Evolutionary conservation across 2,113 vertebrate genomes (phyloP), one percentile per base, ranked within the genome.

Genomic region (Oceanites oceanicus): DNA sequence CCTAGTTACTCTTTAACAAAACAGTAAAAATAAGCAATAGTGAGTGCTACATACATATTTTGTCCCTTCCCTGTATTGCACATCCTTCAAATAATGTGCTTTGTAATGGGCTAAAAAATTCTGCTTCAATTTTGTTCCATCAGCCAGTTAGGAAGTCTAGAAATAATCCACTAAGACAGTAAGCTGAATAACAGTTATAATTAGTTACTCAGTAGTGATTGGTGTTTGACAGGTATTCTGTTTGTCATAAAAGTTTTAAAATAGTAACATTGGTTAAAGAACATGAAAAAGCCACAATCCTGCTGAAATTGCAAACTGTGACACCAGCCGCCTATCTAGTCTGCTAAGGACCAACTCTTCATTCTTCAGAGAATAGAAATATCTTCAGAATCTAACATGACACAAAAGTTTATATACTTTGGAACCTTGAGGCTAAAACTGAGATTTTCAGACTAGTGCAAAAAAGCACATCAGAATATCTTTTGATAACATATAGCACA

Each of bases 91-190:
- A 62, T 44, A 75, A 81, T 5, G 21, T 49, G 29, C 44, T 92
- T 83, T 74, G 30, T 44, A 38, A 84, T 3, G 68, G 40, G 53
- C 53, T 76, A 40, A 76, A 86, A 61, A 80, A 91, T n/a, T 77
- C 74, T 90, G 81, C 86, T 94, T 95, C 47, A 42, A 32, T 86
- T 96, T 97, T 92, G 92, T 91, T 94, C 90, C 53, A 84, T 59
- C 88, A 81, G 94, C 90, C 19, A 81, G 52, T 86, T 58, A 90
- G 34, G 65, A 94, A 95, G 62, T 59, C 81, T 94, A 95, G 94
- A 96, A 96, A 95, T 77, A 97, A 78, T 65, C n/a, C 45, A 72
- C 42, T 68, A 75, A 56, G 44, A 85, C 29, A 55, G 29, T 15
- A 73, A 27, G 27, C 27, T 55, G 75, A 90, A 12, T 32, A 81